Base-by-base conservation (phyloP, 1,140 invertebrate species). In the Chrysopa pallens region DNA sequence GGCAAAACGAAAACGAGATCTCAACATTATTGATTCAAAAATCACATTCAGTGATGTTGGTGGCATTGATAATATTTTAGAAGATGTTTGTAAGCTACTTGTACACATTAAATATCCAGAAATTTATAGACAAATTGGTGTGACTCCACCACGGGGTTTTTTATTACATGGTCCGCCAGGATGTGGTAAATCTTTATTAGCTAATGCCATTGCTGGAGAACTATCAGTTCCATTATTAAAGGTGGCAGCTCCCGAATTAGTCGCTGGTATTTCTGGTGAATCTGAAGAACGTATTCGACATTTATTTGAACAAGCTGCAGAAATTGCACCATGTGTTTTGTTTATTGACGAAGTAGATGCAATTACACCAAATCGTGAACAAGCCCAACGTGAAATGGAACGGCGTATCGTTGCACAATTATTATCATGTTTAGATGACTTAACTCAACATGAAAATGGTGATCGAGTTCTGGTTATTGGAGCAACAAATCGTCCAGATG, bases 311-410 rank as follows among this genome's bases (percentile, higher is more conserved):
- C 76, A 81, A 58, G 91, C 90, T 13, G 58, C 74, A 6, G 61
- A 67, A 28, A 56, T 70, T 29, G 74, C 84, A 29, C 87, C 88
- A 0, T 87, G 86, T 61, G 72, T 96, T 17, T 60, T 95, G n/a
- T 91, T 96, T 51, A 78, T 96, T 42, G 92, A 96, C 63, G 88
- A 94, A 67, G 84, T 96, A 42, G 92, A 96, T 68, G 78, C 84
- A 17, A 80, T 96, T 43, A 84, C 81, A 29, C 80, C 80, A 8
- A 88, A 84, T 50, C 71, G 90, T 56, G 79, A 92, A 45, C 81
- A 75, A 48, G 85, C 89, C 1, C 81, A 88, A 50, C 84, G 84
- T 58, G 91, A 93, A 57, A 97, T 97, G 91, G 91, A 97, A 55
- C 72, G 80, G 48, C 66, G 93, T 51, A 92, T 98, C 60, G 92